Base-by-base conservation (phyloP, 2,113 vertebrate genomes). In the Podarcis muralis region DNA sequence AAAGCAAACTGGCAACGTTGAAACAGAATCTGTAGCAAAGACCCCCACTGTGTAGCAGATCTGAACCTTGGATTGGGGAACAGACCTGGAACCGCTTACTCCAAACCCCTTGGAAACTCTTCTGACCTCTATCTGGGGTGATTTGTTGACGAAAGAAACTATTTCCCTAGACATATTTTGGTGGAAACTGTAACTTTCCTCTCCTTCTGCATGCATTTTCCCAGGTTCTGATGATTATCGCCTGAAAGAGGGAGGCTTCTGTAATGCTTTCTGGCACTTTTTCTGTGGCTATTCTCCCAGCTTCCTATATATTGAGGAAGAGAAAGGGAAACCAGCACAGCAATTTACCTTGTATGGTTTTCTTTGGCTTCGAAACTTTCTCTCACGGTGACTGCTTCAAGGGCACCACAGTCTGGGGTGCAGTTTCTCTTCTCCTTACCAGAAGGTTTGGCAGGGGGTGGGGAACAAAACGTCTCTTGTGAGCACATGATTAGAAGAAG, bases 401-500 rank as follows among this genome's bases (percentile, higher is more conserved):
- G 65, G 83, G 79, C 86, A 85, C 20, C 87, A 90, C 37, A 77
- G 86, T 92, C 81, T 68, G 76, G 30, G n/a, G 37, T 43, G 82
- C 20, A 91, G 93, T 94, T 93, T 3, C 68, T 92, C 86, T 90
- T 88, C 15, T n/a, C n/a, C 81, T 43, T 94, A 94, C 81, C 92
- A 94, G 93, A 91, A 43, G 57, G 20, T 4, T 13, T 85, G 89
- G 89, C 27, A 48, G 66, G 71, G 59, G 84, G 0, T 3, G 9
- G 15, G 30, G 32, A 74, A 74, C 32, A 32, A 35, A 6, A 32
- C 35, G 90, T 43, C 92, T 48, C 93, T 90, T 92, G 85, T 83
- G 88, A 95, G 91, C 72, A 93, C 93, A 95, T 94, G 88, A 95
- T 94, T 94, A 94, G 93, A 94, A 95, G 94, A 92, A 94, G 13